A percentile compares a stretch with the other conserved stretches of the same genome.
Evolutionary conservation across 2,797 vertebrate genomes (phyloP).

Genomic region (Acipenser oxyrinchus): DNA sequence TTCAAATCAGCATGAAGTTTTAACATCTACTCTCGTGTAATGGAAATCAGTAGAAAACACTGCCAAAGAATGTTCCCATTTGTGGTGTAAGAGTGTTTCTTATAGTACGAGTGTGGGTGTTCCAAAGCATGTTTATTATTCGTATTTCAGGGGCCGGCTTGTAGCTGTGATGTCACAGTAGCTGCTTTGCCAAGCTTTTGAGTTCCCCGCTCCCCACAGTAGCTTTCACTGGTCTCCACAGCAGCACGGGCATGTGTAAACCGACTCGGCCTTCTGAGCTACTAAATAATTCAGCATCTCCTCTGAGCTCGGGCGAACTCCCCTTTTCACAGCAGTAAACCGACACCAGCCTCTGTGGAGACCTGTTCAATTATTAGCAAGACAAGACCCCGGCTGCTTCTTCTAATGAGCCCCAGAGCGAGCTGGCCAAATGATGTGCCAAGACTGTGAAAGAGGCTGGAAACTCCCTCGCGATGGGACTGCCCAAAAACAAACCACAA

Average conservation of each 20-base stretch:
- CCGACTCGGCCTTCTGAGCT: slow-evolving; percentile 26
- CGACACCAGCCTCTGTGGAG: slow-evolving; percentile 32
- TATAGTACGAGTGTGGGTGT: background rate
- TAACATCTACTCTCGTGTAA: too few relatives aligned
- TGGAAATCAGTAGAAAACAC: too few relatives aligned
- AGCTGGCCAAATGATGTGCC: background rate
- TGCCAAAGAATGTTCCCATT: too few relatives aligned
- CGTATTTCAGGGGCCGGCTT: background rate
- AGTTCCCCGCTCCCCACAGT: background rate
- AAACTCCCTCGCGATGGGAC: too few relatives aligned
- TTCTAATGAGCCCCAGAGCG: background rate
- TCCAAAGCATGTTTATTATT: too few relatives aligned
- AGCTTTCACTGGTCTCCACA: slow-evolving; percentile 17
- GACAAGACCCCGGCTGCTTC: slow-evolving; percentile 23
- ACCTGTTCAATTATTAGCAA: slow-evolving; percentile 16
- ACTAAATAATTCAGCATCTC: slow-evolving; percentile 48
- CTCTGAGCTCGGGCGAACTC: slow-evolving; percentile 26
- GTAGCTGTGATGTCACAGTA: background rate
- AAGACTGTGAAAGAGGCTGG: background rate
- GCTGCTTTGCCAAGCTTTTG: background rate
- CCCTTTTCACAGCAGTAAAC: slow-evolving; percentile 36
- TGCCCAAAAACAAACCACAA: background rate
- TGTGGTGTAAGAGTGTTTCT: background rate
- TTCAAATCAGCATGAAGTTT: too few relatives aligned
- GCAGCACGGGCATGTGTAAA: slow-evolving; percentile 19